Percentiles rank a stretch among this genome's conserved stretches.
Conservation (phyloP, 2,888 invertebrate genomes). For the Antitype chi region DNA sequence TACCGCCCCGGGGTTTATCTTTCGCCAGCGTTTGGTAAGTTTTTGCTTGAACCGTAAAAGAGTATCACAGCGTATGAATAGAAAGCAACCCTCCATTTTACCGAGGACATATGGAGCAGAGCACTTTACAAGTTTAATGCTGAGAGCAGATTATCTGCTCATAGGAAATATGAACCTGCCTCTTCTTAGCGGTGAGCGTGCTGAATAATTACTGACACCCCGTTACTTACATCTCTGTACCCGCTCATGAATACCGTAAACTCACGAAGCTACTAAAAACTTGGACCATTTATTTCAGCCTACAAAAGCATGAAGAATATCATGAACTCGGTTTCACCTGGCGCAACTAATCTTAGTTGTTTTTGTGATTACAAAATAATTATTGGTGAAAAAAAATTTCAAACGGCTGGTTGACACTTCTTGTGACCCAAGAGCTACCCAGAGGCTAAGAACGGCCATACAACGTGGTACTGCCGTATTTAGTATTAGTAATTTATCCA, state of each 20-base stretch:
- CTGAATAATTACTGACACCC: conserved; percentile 61
- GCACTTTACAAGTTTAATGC: conserved; percentile 85
- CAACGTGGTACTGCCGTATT: too few species aligned
- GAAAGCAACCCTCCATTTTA: conserved; percentile 86
- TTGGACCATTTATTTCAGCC: conserved; percentile 14
- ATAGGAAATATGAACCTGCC: conserved; percentile 72
- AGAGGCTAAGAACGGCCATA: too few species aligned
- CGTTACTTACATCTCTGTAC: conserved; percentile 24
- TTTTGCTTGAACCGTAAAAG: conserved; percentile 89
- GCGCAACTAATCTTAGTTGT: neutral
- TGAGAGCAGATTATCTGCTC: conserved; percentile 84
- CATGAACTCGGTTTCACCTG: neutral
- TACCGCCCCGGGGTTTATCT: conserved; percentile 88
- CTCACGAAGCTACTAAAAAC: conserved; percentile 39
- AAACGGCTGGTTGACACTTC: too few species aligned
- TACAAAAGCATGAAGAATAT: conserved; percentile 22
- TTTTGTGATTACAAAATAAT: neutral
- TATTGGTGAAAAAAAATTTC: too few species aligned
- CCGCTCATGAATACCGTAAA: conserved; percentile 17
- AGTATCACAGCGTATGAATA: conserved; percentile 88
- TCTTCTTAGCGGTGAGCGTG: conserved; percentile 52
- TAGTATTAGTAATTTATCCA: too few species aligned
- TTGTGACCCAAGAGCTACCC: too few species aligned
- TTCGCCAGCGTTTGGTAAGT: conserved; percentile 85
- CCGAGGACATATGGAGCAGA: conserved; percentile 83